Conservation (phyloP, 1,140 invertebrate species). For the Bombus ignitus region DNA sequence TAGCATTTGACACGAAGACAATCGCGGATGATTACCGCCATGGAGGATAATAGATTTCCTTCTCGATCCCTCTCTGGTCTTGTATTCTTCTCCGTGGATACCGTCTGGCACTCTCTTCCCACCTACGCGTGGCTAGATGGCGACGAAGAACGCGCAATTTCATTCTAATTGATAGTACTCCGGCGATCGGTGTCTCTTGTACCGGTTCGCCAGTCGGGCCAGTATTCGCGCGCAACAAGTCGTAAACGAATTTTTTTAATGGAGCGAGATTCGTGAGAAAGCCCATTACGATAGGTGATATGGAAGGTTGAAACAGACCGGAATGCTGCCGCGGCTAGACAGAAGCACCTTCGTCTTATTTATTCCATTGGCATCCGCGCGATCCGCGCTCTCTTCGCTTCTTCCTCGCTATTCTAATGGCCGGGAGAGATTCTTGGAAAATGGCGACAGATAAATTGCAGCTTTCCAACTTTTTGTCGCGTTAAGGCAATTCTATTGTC, state of each 20-base stretch:
- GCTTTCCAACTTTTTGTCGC: not conserved
- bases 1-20: conserved; percentile 69
- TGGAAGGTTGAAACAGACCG: conserved; percentile 43
- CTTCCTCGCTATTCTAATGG: conserved; percentile 11
- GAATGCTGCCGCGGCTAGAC: conserved; percentile 35
- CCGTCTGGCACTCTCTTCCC: conserved; percentile 38
- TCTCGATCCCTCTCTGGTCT: conserved; percentile 19
- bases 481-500: not conserved
- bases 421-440: not conserved
- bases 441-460: not conserved
- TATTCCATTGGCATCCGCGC: conserved; percentile 27
- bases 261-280: conserved; percentile 49
- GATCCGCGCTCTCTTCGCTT: conserved; percentile 6
- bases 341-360: conserved; percentile 54
- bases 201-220: conserved; percentile 51
- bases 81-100: not conserved
- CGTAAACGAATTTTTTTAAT: conserved; percentile 57
- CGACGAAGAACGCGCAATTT: conserved; percentile 62
- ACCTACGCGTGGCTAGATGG: conserved; percentile 49
- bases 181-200: conserved; percentile 46
- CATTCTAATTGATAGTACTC: conserved; percentile 66
- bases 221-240: conserved; percentile 35
- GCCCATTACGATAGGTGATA: conserved; percentile 51
- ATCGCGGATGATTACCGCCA: conserved; percentile 72
- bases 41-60: conserved; percentile 61